Evolutionary conservation across 2,888 invertebrate species (phyloP), one percentile per base, ranked within the genome.

Genomic region (Suillia variegata): DNA sequence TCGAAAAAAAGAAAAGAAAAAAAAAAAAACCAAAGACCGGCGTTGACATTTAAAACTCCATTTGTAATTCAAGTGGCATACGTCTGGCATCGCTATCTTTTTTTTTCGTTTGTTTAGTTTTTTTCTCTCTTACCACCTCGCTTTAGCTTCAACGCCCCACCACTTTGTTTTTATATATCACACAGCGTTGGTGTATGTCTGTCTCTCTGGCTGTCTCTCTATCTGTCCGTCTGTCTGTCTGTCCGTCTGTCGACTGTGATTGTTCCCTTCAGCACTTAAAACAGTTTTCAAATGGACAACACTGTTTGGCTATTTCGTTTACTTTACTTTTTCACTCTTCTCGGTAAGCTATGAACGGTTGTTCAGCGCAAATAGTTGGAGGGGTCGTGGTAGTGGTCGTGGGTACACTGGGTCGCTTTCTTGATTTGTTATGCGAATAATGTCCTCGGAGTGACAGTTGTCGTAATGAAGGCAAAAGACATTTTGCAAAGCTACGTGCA

Each of bases 381-480:
- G 42, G 48, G 21, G 24, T 48, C 58, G 38, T 50, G 48, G 54
- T 53, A 59, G 58, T n/a, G n/a, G n/a, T n/a, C n/a, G n/a, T n/a
- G n/a, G n/a, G n/a, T n/a, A n/a, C n/a, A n/a, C n/a, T n/a, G n/a
- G 52, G 60, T 64, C n/a, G n/a, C 57, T 70, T 69, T 69, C 75
- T 70, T 75, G 76, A 74, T 76, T 76, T 74, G 74, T 74, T 76
- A 76, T 74, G 76, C 74, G 75, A 67, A 75, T 70, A 74, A 74
- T 75, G 73, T 75, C 65, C 72, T 71, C 75, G 70, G 61, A 62
- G 72, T 69, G 54, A 45, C 51, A 54, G 58, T 51, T 31, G 57
- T 31, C 33, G 74, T 74, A 75, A 73, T 75, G 73, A 73, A 73
- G 73, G 58, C 58, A 52, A 47, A 55, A 47, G 58, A 53, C 58